Evolutionary conservation across 2,113 vertebrate species (phyloP).

Genomic region (Triplophysa rosa): DNA sequence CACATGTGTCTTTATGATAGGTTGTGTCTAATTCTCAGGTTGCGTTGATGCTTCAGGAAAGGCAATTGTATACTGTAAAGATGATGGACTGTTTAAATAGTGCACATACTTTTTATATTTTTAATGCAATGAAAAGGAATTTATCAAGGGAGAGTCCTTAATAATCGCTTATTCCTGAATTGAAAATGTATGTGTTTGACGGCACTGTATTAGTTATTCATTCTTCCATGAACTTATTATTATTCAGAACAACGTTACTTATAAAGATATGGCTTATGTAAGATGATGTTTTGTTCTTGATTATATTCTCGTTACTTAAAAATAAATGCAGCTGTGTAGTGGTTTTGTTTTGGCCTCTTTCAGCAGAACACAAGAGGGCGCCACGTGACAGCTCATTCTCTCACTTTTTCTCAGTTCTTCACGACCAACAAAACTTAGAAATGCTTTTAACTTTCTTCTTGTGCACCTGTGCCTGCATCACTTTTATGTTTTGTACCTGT

Average conservation of each 20-base stretch:
- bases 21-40: background rate
- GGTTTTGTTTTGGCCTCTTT: background rate
- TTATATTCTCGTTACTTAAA: background rate
- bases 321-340: conserved; percentile 11
- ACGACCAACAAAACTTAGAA: too few relatives aligned
- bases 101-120: background rate
- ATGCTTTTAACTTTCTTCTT: too few relatives aligned
- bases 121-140: background rate
- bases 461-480: too few relatives aligned
- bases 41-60: conserved; percentile 15
- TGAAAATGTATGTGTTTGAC: background rate
- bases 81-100: background rate
- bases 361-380: background rate
- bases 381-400: background rate
- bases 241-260: background rate
- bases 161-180: too few relatives aligned
- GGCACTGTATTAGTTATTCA: too few relatives aligned
- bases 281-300: background rate
- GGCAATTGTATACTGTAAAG: background rate
- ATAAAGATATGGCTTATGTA: background rate
- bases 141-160: background rate
- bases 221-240: background rate
- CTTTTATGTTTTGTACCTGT: too few relatives aligned
- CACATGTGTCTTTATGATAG: background rate
- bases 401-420: background rate